These are phyloP conservation scores for Cryptophagus acutangulus DNA, from an alignment of 2,888 invertebrate species.

Conservation along the genomic window DNA sequence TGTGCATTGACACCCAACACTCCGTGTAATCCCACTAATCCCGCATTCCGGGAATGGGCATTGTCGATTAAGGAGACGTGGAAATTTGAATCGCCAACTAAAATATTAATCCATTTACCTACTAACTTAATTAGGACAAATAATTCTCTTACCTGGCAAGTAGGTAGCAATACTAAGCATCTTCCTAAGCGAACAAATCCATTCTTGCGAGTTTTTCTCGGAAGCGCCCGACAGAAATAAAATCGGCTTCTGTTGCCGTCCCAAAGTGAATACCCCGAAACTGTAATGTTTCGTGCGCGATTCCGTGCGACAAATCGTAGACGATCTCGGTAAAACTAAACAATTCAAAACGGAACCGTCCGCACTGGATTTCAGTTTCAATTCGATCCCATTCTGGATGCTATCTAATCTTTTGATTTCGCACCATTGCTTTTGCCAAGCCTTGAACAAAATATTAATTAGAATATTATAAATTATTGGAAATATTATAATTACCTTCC, in stretches of 20 bases:
- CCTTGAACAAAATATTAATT: conserved; percentile 41
- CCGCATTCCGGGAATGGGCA: conserved; percentile 58
- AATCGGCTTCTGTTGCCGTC: conserved; percentile 54
- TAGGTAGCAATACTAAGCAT: conserved; percentile 49
- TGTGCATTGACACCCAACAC: conserved; percentile 52
- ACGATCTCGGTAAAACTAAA: conserved; percentile 55
- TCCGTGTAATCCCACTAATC: conserved; percentile 56
- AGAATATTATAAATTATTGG: conserved; percentile 5
- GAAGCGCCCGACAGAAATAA: conserved; percentile 61
- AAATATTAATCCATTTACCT: conserved; percentile 7
- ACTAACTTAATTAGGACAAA: not conserved
- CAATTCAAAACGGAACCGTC: conserved; percentile 44
- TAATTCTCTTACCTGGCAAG: conserved; percentile 37
- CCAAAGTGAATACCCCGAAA: conserved; percentile 61
- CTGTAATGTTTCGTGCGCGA: conserved; percentile 64
- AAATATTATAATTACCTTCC: conserved; percentile 56
- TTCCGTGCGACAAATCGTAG: conserved; percentile 59
- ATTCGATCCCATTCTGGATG: conserved; percentile 51
- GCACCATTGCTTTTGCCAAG: conserved; percentile 65
- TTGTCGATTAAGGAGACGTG: conserved; percentile 61
- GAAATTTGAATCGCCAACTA: conserved; percentile 52
- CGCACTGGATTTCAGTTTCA: conserved; percentile 53
- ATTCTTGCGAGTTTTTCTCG: conserved; percentile 61
- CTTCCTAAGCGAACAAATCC: conserved; percentile 62
- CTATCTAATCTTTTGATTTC: conserved; percentile 56